These are phyloP conservation scores for Arizona elegans DNA, from an alignment of 2,113 vertebrate genomes.

Conservation along the genomic window DNA sequence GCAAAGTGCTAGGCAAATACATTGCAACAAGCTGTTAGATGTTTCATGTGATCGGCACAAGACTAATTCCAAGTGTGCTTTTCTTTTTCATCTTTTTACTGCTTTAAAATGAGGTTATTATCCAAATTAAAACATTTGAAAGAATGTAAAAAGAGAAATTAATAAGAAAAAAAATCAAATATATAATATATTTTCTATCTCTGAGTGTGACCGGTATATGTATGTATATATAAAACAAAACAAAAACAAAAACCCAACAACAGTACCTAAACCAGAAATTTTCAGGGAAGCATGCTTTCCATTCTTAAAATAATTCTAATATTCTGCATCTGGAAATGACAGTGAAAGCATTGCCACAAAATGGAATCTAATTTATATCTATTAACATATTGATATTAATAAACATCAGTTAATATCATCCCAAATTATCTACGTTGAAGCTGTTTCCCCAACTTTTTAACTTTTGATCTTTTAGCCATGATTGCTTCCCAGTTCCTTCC, in stretches of 20 bases:
- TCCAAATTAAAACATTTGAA: neutral
- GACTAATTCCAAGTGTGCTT: neutral
- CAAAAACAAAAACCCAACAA: neutral
- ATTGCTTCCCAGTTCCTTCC: neutral
- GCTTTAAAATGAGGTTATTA: neutral
- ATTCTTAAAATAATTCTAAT: neutral
- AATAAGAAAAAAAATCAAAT: neutral
- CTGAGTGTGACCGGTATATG: neutral
- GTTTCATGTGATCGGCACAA: neutral
- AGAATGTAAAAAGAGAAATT: neutral
- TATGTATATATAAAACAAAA: neutral
- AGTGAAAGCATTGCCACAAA: neutral
- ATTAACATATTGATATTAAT: neutral
- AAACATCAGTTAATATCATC: neutral
- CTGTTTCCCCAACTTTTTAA: neutral
- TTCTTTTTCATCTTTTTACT: neutral
- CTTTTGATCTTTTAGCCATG: neutral
- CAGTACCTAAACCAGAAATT: neutral
- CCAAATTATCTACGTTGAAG: neutral
- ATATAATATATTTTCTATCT: neutral
- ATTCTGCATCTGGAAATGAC: neutral
- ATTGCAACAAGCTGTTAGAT: neutral
- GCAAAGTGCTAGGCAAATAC: neutral
- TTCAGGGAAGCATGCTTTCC: neutral
- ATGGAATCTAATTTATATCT: neutral